Evolutionary conservation across 2,113 vertebrate species (phyloP).

Genomic region (Lamprologus sp.): DNA sequence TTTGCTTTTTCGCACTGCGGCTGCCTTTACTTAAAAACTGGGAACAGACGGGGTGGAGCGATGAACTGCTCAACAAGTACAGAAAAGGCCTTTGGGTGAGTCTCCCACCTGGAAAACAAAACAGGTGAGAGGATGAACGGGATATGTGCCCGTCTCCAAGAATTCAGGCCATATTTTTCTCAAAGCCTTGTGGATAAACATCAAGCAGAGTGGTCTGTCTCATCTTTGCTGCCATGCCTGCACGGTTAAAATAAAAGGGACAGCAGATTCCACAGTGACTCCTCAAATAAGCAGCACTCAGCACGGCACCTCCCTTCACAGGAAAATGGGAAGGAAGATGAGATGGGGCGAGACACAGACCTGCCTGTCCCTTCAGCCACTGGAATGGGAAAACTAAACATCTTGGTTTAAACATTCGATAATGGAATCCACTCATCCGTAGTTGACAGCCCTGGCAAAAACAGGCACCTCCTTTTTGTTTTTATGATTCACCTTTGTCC

Average conservation of each 20-base stretch:
- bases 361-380: slow-evolving; percentile 32
- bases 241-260: slow-evolving; percentile 29
- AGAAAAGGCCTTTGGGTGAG: not conserved
- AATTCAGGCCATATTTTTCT: slow-evolving; percentile 45
- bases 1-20: not conserved
- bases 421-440: slow-evolving; percentile 33
- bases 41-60: not conserved
- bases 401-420: slow-evolving; percentile 42
- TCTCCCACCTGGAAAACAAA: slow-evolving; percentile 48
- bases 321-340: slow-evolving; percentile 27
- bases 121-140: slow-evolving; percentile 29
- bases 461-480: slow-evolving; percentile 1
- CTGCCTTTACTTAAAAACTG: not conserved
- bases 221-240: not conserved
- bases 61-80: not conserved
- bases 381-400: slow-evolving; percentile 64
- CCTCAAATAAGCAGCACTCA: slow-evolving; percentile 51
- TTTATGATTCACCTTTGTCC: slow-evolving; percentile 15
- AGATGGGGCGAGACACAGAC: slow-evolving; percentile 40
- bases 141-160: not conserved
- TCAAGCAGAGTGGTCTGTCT: not conserved
- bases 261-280: slow-evolving; percentile 40
- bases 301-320: slow-evolving; percentile 22
- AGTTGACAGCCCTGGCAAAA: slow-evolving; percentile 27
- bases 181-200: slow-evolving; percentile 23